Evolutionary conservation across 2,113 vertebrate species (phyloP), one percentile per base, ranked within the genome.

Genomic region (Pogona vitticeps): DNA sequence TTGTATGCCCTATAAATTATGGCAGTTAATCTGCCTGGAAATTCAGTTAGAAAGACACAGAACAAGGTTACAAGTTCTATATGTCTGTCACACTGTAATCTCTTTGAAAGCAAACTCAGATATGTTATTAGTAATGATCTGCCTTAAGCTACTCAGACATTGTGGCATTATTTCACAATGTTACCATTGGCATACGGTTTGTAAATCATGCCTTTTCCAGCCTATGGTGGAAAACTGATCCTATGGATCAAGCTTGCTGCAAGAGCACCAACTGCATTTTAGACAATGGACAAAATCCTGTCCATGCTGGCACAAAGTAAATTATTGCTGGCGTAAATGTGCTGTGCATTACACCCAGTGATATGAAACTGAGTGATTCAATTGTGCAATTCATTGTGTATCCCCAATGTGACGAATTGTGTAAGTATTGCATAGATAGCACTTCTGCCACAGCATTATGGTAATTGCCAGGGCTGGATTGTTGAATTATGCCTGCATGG

Each of bases 21-120:
- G 59, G 3, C 76, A 79, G 82, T 70, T 1, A 52, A 0, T 81
- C 81, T 91, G 2, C 28, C 63, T 56, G 13, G 84, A 76, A 0
- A 18, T 75, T 1, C 7, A 81, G 33, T 70, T 88, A 65, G 85
- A 92, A 85, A 28, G 59, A 0, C 65, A 63, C 28, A 73, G 89
- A 90, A 76, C 1, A 18, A 56, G 85, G 18, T 63, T 88, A 88
- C 9, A 91, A 3, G 23, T 89, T 26, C 33, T 88, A 76, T 2
- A n/a, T 90, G 68, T 40, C 58, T 88, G 15, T 70, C 13, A 88
- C 13, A 88, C 83, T 6, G 1, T 80, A 76, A 85, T 76, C 1
- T 76, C 89, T 83, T 88, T 72, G 12, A 21, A 71, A 70, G 8
- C 76, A 77, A 88, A 63, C 40, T 56, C 3, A 42, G 33, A 6